Conservation (phyloP, 2,797 vertebrate genomes). For the Peromyscus nudipes region DNA sequence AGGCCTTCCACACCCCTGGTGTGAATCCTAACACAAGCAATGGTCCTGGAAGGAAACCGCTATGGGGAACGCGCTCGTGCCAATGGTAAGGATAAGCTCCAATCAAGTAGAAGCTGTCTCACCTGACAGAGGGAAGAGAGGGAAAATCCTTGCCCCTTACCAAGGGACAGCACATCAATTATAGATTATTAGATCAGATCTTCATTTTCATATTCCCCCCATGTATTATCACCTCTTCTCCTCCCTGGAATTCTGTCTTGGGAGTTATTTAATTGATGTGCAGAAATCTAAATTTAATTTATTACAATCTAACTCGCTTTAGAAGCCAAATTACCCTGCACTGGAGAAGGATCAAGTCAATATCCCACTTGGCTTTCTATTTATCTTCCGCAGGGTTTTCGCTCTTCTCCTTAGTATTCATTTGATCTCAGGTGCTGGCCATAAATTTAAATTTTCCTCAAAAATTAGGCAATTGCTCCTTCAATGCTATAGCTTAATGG, state of each 20-base stretch:
- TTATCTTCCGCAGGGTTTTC: conserved; percentile 87
- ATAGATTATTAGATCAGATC: conserved; percentile 87
- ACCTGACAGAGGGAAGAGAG: conserved; percentile 25
- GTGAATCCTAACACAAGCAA: not conserved
- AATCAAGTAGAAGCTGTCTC: not conserved
- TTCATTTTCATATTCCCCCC: conserved; percentile 87
- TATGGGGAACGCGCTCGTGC: fast-evolving
- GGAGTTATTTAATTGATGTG: conserved; percentile 90
- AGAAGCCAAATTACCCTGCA: conserved; percentile 89
- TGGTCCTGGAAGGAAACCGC: not conserved
- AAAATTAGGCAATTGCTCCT: conserved; percentile 89
- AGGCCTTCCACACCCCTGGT: too few relatives aligned
- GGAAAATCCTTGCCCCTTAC: conserved; percentile 72
- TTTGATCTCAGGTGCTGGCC: conserved; percentile 86
- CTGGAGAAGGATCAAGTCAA: conserved; percentile 90
- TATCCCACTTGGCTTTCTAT: conserved; percentile 90
- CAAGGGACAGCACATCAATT: conserved; percentile 82
- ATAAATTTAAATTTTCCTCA: conserved; percentile 87
- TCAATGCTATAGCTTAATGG: conserved; percentile 87
- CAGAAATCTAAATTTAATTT: conserved; percentile 92
- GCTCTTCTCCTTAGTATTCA: conserved; percentile 85
- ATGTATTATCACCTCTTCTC: conserved; percentile 87
- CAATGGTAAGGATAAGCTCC: not conserved
- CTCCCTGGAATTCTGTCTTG: conserved; percentile 87
- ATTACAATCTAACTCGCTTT: conserved; percentile 90